phyloP scores from a whole-genome alignment of 2,113 vertebrate genomes.

The Nyctereutes procyonoides region DNA sequence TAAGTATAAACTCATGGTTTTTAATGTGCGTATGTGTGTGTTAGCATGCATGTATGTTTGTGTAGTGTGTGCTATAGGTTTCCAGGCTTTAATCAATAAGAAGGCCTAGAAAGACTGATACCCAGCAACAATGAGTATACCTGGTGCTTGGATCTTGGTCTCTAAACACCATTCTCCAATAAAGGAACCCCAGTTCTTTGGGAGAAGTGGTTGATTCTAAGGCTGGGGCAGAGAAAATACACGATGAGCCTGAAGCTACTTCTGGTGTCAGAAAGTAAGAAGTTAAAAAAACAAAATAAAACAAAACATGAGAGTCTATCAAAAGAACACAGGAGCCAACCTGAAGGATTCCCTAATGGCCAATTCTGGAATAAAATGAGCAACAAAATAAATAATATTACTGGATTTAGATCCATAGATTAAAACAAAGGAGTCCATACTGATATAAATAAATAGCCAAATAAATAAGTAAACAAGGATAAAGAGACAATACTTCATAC shows the following conservation, averaged over 20 bases:
- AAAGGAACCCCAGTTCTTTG: background rate
- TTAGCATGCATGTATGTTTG: too few relatives aligned
- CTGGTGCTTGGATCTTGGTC: background rate
- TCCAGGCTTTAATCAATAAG: background rate
- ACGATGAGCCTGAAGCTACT: background rate
- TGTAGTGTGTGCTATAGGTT: too few relatives aligned
- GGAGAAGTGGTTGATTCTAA: background rate
- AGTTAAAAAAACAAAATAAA: background rate
- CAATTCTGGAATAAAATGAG: background rate
- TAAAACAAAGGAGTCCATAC: background rate
- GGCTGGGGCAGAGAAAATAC: background rate
- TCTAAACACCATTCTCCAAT: background rate
- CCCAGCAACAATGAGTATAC: background rate
- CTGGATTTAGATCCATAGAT: background rate
- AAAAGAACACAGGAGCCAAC: background rate
- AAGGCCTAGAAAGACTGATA: background rate
- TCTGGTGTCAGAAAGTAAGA: background rate
- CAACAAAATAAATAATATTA: constrained; percentile 14
- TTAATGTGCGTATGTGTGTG: too few relatives aligned
- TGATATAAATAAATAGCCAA: background rate
- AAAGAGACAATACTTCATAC: background rate
- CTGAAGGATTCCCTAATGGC: background rate
- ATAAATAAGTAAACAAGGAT: background rate
- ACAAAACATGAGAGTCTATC: background rate
- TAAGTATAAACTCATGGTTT: too few relatives aligned